phyloP scores from a whole-genome alignment of 2,888 invertebrate species.

The Epinotia ramella region DNA sequence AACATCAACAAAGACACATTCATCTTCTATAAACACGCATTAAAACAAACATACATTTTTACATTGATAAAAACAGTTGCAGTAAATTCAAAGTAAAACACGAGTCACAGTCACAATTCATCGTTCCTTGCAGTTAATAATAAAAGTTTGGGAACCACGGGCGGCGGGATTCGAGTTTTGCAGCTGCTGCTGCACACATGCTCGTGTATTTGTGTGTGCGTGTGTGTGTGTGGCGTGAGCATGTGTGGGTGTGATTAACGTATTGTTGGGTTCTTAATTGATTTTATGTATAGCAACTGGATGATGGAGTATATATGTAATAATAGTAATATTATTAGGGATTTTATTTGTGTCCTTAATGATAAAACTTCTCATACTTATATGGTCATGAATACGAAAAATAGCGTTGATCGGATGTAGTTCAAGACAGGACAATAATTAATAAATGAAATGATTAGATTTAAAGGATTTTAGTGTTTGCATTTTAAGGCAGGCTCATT shows the following conservation, averaged over 20 bases:
- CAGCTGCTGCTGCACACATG: constrained; percentile 77
- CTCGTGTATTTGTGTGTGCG: constrained; percentile 53
- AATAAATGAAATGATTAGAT: too few species aligned
- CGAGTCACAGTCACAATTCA: constrained; percentile 41
- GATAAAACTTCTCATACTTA: too few species aligned
- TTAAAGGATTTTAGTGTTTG: too few species aligned
- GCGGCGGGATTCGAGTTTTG: constrained; percentile 74
- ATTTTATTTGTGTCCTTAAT: too few species aligned
- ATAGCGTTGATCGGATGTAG: too few species aligned
- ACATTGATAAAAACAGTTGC: constrained; percentile 28
- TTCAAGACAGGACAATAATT: too few species aligned
- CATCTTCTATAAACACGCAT: constrained; percentile 14
- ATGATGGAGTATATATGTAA: constrained; percentile 10
- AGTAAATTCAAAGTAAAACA: constrained; percentile 30
- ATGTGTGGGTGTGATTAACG: constrained; percentile 51
- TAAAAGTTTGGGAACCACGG: constrained; percentile 76
- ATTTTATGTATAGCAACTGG: constrained; percentile 37
- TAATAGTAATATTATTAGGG: too few species aligned
- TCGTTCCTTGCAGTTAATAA: constrained; percentile 50
- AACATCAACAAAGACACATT: neutral
- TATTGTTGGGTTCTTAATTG: constrained; percentile 52
- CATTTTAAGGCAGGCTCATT: too few species aligned
- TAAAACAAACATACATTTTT: constrained; percentile 7
- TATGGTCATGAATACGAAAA: too few species aligned
- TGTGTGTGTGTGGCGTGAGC: constrained; percentile 50